Percentiles rank a stretch among this genome's conserved stretches.
These are phyloP conservation scores for Oxycera nigricornis DNA, from an alignment of 2,888 invertebrate species.

Conservation along the genomic window DNA sequence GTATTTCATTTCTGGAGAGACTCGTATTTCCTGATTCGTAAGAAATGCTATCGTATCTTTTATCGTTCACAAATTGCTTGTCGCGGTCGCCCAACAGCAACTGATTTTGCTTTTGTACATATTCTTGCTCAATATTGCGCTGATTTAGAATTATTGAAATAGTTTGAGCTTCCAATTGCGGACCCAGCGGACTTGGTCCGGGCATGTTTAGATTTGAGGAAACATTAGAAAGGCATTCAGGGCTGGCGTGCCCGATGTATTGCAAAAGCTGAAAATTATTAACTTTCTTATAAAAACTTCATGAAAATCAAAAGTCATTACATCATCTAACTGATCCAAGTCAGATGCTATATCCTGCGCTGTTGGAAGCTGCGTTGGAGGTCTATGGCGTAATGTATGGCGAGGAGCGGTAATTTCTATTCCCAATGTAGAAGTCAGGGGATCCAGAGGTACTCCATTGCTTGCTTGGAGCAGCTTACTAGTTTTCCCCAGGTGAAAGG, in stretches of 20 bases:
- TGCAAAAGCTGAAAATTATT: slow-evolving; percentile 72
- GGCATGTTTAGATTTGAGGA: slow-evolving; percentile 79
- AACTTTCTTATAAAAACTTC: slow-evolving; percentile 39
- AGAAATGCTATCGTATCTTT: slow-evolving; percentile 52
- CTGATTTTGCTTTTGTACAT: slow-evolving; percentile 63
- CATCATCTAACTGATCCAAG: slow-evolving; percentile 92
- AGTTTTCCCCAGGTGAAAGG: slow-evolving; percentile 46
- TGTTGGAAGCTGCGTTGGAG: slow-evolving; percentile 79
- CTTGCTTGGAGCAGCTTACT: slow-evolving; percentile 35
- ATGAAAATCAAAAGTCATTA: too few species aligned
- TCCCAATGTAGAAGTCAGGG: slow-evolving; percentile 63
- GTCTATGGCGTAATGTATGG: slow-evolving; percentile 74
- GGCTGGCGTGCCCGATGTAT: slow-evolving; percentile 90
- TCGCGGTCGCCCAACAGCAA: slow-evolving; percentile 43
- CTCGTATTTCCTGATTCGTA: slow-evolving; percentile 63
- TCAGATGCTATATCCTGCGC: slow-evolving; percentile 83
- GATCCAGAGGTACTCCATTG: slow-evolving; percentile 48
- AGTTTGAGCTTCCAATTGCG: slow-evolving; percentile 82
- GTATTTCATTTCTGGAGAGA: slow-evolving; percentile 65
- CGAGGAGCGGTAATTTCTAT: slow-evolving; percentile 69
- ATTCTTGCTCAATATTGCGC: slow-evolving; percentile 82
- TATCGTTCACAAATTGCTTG: neutral
- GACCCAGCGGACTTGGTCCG: slow-evolving; percentile 75
- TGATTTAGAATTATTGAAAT: slow-evolving; percentile 86
- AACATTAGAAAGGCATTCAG: slow-evolving; percentile 77